Evolutionary conservation across 23 tunicate species (phyloP).

Genomic region (Oikopleura vanhoeffeni): DNA sequence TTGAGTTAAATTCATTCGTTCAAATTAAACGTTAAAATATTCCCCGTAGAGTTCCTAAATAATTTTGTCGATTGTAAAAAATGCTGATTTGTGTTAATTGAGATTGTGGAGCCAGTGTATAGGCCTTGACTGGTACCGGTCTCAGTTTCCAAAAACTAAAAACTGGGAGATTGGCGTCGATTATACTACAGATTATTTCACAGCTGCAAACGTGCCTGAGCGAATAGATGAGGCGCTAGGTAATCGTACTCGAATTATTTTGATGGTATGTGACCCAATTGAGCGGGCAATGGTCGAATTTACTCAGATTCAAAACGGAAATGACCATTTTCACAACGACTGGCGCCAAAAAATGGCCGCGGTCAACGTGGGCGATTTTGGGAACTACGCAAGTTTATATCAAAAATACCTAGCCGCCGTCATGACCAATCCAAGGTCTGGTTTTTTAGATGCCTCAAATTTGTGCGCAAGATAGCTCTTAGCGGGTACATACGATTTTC

Average conservation of each 20-base stretch:
- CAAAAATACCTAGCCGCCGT: background rate
- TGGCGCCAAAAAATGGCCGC: background rate
- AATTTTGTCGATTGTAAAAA: too few relatives aligned
- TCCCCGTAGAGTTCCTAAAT: too few relatives aligned
- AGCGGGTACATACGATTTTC: too few relatives aligned
- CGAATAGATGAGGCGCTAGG: background rate
- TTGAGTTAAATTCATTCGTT: too few relatives aligned
- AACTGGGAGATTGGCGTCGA: background rate
- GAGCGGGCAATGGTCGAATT: background rate
- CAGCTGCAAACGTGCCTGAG: background rate
- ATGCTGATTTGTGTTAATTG: too few relatives aligned
- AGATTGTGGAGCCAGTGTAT: too few relatives aligned
- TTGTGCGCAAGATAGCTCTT: too few relatives aligned
- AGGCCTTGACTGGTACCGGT: background rate
- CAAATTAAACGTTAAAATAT: too few relatives aligned
- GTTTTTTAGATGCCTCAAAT: too few relatives aligned
- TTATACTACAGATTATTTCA: background rate
- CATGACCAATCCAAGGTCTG: background rate
- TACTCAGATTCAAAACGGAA: background rate
- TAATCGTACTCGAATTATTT: background rate
- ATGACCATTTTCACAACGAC: background rate
- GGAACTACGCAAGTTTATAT: background rate
- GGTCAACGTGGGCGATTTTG: background rate
- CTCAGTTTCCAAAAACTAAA: background rate
- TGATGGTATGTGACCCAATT: constrained; percentile 16